Base-by-base conservation (phyloP, 2,888 invertebrate genomes). In the Phaedon cochleariae region DNA sequence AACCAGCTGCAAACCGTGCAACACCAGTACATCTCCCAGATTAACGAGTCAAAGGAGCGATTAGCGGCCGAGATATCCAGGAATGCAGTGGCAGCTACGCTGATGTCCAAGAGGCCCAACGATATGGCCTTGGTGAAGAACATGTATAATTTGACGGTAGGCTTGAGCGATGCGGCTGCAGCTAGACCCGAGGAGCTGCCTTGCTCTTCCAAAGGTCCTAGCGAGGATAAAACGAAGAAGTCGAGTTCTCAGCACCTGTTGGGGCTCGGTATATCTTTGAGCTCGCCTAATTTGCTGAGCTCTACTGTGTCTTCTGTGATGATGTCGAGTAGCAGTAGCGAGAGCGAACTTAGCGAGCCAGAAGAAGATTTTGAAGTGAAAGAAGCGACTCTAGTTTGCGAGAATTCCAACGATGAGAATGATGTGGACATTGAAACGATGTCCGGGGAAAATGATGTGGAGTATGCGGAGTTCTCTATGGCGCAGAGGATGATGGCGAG, bases 391-490 rank as follows among this genome's bases (percentile, higher is more conserved):
- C 71, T 85, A 62, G 84, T 85, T 67, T 86, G 90, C 71, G 90
- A 90, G 46, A 89, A 89, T 81, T 90, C 89, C 2, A 90, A 90
- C 75, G 94, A 94, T 79, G 95, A 95, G 80, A 95, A 94, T 79
- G 94, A 94, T 78, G 91, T 93, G 0, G 94, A 95, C 79, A 91
- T 93, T 72, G 93, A 94, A 83, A 92, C 93, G 2, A 93, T 94
- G 88, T 91, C 92, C 72, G 92, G 92, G 88, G 91, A 91, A 79
- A 90, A 90, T 77, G 91, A 91, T 79, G 89, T 90, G 9, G 91
- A 88, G 79, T 83, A 87, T n/a, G n/a, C n/a, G n/a, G 88, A 88
- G 79, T 83, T 88, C 46, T 85, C 86, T 20, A 84, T 86, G 84
- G 82, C 83, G n/a, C n/a, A n/a, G n/a, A n/a, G n/a, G n/a, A n/a